These are phyloP conservation scores for Ciconia nigra DNA, from an alignment of 2,797 vertebrate genomes.

Conservation along the genomic window DNA sequence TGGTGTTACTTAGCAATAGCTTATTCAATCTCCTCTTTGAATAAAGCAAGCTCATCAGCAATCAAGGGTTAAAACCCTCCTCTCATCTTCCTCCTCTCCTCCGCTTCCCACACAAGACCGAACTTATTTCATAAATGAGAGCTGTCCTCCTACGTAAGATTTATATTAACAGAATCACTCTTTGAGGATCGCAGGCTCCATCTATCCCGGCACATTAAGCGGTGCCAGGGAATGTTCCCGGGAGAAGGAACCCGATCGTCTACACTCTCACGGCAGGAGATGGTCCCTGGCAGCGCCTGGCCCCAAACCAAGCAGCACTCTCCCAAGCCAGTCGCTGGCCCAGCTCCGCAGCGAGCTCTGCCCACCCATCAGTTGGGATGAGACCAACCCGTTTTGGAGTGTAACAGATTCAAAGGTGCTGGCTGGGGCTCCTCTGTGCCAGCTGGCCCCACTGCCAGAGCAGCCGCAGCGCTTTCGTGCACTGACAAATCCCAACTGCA, in stretches of 20 bases:
- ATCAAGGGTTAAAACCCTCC: slow-evolving; percentile 12
- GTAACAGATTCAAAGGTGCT: neutral
- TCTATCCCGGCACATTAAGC: neutral
- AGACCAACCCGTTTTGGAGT: neutral
- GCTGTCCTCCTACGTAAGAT: slow-evolving; percentile 53
- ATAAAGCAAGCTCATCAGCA: neutral
- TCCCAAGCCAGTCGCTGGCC: neutral
- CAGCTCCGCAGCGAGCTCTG: neutral
- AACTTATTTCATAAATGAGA: slow-evolving; percentile 58
- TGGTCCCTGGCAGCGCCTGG: neutral
- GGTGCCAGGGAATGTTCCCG: neutral
- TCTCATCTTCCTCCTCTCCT: slow-evolving; percentile 42
- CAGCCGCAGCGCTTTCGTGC: neutral
- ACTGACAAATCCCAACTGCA: neutral
- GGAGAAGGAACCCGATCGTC: neutral
- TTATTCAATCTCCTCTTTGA: neutral
- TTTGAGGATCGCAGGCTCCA: neutral
- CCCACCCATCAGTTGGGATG: neutral
- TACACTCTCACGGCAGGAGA: accelerated
- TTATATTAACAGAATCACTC: slow-evolving; percentile 42
- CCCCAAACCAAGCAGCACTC: neutral
- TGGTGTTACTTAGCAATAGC: neutral
- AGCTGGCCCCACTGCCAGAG: neutral
- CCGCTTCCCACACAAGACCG: slow-evolving; percentile 43
- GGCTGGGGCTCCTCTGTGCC: neutral